Evolutionary conservation across 2,113 vertebrate genomes (phyloP).

Genomic region (Strix uralensis): DNA sequence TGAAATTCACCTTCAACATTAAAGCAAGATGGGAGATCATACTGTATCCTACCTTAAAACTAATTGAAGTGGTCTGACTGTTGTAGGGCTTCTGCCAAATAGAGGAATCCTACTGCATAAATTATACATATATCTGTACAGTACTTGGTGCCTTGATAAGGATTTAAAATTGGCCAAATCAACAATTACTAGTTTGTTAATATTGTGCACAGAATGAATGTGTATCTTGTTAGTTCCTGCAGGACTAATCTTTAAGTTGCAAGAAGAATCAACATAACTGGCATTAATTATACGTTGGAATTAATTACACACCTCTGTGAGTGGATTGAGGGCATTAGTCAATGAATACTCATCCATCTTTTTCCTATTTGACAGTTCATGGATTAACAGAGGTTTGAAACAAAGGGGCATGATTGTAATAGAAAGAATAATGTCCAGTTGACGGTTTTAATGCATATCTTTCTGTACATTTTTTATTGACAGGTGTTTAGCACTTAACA

Average conservation of each 20-base stretch:
- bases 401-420: neutral
- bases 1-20: neutral
- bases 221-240: neutral
- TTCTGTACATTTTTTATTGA: neutral
- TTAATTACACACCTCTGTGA: neutral
- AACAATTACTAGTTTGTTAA: neutral
- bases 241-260: neutral
- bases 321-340: neutral
- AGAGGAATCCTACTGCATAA: neutral
- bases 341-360: neutral
- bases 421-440: neutral
- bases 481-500: neutral
- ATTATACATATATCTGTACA: neutral
- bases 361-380: neutral
- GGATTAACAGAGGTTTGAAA: neutral
- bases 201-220: neutral
- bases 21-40: neutral
- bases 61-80: neutral
- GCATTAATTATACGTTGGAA: neutral
- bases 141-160: neutral
- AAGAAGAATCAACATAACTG: neutral
- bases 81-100: neutral
- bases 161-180: neutral
- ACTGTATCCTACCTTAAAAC: neutral
- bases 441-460: neutral